Evolutionary conservation across 2,888 invertebrate genomes (phyloP).

Genomic region (Calliphora vomitoria): DNA sequence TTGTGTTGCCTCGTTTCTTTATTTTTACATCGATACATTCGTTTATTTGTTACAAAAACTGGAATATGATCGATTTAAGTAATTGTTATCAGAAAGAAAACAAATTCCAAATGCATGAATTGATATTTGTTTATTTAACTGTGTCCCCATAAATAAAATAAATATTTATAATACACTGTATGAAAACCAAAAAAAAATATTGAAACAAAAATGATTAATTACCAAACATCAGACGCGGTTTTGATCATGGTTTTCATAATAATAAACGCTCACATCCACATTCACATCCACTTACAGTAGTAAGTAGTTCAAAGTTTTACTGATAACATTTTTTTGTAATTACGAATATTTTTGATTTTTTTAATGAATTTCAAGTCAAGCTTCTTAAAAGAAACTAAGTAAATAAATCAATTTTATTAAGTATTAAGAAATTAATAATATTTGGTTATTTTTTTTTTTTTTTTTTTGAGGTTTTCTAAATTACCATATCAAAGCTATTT

Average conservation of each 20-base stretch:
- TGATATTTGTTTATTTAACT: conserved; percentile 57
- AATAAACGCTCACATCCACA: conserved; percentile 10
- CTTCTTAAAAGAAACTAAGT: conserved; percentile 16
- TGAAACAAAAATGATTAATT: conserved; percentile 68
- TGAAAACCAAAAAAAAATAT: conserved; percentile 35
- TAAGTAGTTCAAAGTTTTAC: conserved; percentile 13
- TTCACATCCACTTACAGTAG: conserved; percentile 34
- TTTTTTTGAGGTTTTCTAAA: conserved; percentile 16
- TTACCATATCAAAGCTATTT: conserved; percentile 15
- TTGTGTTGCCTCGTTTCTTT: conserved; percentile 36
- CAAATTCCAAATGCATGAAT: conserved; percentile 34
- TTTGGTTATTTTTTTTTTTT: background rate
- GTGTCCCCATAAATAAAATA: conserved; percentile 69
- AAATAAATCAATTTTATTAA: conserved; percentile 75
- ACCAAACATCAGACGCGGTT: conserved; percentile 37
- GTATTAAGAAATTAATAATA: conserved; percentile 68
- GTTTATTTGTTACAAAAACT: conserved; percentile 44
- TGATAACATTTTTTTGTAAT: conserved; percentile 52
- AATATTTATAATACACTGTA: conserved; percentile 57
- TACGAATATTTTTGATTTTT: conserved; percentile 31
- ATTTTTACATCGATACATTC: conserved; percentile 1
- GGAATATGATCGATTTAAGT: conserved; percentile 68
- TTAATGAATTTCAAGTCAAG: conserved; percentile 39
- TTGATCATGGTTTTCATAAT: conserved; percentile 32
- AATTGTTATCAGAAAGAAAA: conserved; percentile 60